Conservation (phyloP, 2,797 vertebrate species). For the Chromis chromis region DNA sequence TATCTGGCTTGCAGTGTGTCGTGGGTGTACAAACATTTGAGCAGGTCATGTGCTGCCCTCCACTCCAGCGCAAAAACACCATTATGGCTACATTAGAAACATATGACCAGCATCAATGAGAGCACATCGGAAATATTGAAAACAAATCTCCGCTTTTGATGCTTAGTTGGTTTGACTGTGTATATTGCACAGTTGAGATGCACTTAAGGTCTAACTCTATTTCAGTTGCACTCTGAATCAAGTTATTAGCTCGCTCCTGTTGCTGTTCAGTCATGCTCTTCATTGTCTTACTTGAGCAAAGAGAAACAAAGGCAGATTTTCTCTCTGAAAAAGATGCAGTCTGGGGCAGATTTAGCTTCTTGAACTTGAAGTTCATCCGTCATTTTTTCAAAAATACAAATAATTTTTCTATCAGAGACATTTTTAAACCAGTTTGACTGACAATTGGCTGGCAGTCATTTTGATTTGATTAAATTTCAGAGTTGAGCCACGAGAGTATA, state of each 20-base stretch:
- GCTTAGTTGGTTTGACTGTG: slow-evolving; percentile 20
- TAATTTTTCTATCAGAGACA: slow-evolving; percentile 16
- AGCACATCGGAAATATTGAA: slow-evolving; percentile 12
- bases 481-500: neutral
- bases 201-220: slow-evolving; percentile 17
- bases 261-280: slow-evolving; percentile 20
- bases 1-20: slow-evolving; percentile 26
- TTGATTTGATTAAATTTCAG: slow-evolving; percentile 36
- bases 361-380: slow-evolving; percentile 14
- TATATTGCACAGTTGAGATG: slow-evolving; percentile 4
- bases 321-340: slow-evolving; percentile 1
- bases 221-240: slow-evolving; percentile 30
- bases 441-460: slow-evolving; percentile 35
- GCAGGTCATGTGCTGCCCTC: slow-evolving; percentile 36
- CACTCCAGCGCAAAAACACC: slow-evolving; percentile 12
- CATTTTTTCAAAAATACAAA: slow-evolving; percentile 19
- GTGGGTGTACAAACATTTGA: slow-evolving; percentile 31
- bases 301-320: slow-evolving; percentile 17
- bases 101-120: slow-evolving; percentile 33
- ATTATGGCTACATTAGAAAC: slow-evolving; percentile 42
- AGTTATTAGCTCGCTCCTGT: slow-evolving; percentile 28
- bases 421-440: slow-evolving; percentile 6
- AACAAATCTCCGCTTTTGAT: slow-evolving; percentile 39
- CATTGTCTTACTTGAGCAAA: slow-evolving; percentile 1
- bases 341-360: neutral